Conservation (phyloP, 2,888 invertebrate species). For the Catocala nupta region DNA sequence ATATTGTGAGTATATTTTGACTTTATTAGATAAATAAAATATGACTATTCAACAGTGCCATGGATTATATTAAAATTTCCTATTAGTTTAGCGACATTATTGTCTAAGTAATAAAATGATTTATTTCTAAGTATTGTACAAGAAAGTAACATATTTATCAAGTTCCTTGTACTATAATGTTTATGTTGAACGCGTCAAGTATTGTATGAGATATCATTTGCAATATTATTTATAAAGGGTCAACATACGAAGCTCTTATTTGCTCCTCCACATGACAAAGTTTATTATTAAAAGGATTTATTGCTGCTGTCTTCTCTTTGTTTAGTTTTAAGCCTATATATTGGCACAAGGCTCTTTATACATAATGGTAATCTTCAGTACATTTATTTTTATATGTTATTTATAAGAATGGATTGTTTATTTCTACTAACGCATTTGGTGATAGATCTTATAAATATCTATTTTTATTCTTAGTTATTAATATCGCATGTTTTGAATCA, state of each 20-base stretch:
- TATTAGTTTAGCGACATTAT: neutral
- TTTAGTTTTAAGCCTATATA: constrained; percentile 24
- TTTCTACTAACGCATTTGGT: constrained; percentile 7
- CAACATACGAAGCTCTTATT: constrained; percentile 66
- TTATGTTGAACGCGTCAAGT: constrained; percentile 50
- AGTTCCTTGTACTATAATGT: constrained; percentile 44
- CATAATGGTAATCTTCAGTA: too few species aligned
- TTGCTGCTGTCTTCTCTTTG: constrained; percentile 12
- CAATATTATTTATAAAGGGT: constrained; percentile 72
- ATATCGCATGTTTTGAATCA: too few species aligned
- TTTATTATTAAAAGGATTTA: constrained; percentile 53
- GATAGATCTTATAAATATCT: neutral
- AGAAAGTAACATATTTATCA: constrained; percentile 1
- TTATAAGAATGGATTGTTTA: neutral
- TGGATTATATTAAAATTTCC: neutral
- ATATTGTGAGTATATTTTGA: neutral
- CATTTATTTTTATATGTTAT: too few species aligned
- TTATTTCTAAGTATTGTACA: too few species aligned
- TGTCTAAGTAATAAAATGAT: too few species aligned
- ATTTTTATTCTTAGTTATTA: too few species aligned
- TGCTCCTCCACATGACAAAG: constrained; percentile 59
- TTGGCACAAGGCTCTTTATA: neutral
- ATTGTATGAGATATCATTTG: constrained; percentile 49
- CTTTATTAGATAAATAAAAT: neutral
- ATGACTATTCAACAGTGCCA: neutral